Percentiles rank a stretch among this genome's conserved stretches.
Evolutionary conservation across 2,888 invertebrate species (phyloP).

Genomic region (Candidula unifasciata): DNA sequence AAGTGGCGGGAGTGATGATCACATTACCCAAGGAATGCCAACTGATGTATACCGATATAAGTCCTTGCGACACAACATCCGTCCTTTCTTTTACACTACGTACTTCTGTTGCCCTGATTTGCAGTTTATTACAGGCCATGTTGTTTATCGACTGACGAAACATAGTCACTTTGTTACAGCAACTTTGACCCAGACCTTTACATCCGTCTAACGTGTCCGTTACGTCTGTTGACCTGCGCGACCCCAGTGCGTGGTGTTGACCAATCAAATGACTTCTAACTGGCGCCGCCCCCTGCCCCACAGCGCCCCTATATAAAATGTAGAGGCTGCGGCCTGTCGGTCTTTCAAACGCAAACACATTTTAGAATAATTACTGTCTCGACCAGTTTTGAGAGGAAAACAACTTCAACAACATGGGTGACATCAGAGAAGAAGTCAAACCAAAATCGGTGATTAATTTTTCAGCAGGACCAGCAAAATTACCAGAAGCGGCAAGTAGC

Average conservation of each 20-base stretch:
- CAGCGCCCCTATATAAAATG: background rate
- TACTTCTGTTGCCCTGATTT: too few species aligned
- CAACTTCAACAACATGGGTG: slow-evolving; percentile 18
- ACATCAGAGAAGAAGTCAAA: slow-evolving; percentile 29
- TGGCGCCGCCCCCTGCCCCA: background rate
- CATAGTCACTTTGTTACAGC: too few species aligned
- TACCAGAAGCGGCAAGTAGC: slow-evolving; percentile 46
- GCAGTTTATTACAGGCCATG: too few species aligned
- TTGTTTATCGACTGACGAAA: too few species aligned
- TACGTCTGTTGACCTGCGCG: background rate
- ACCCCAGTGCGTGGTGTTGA: background rate
- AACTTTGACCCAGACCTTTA: background rate
- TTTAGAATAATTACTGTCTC: background rate
- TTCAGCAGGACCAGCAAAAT: slow-evolving; percentile 30
- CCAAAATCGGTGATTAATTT: slow-evolving; percentile 33
- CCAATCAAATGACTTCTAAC: background rate
- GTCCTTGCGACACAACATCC: too few species aligned
- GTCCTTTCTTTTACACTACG: too few species aligned
- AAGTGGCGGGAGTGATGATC: too few species aligned
- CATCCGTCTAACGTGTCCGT: too few species aligned
- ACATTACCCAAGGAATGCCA: too few species aligned
- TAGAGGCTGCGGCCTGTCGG: background rate
- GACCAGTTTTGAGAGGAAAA: background rate
- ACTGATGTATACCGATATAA: too few species aligned
- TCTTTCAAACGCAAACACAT: background rate